Conservation (phyloP, 2,113 vertebrate genomes). For the Rhombomys opimus region DNA sequence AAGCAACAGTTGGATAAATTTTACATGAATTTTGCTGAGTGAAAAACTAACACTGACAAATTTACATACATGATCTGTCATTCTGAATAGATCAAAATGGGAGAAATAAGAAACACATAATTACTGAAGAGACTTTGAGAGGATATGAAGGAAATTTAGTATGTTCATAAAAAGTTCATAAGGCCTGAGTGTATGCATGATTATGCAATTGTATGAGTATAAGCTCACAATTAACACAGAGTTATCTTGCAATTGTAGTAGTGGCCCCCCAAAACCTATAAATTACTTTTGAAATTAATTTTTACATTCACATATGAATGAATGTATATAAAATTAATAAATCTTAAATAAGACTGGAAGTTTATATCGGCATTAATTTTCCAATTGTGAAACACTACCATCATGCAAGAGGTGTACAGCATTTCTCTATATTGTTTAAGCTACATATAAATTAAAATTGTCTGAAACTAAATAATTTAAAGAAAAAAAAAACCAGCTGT, state of each 20-base stretch:
- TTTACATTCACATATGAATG: neutral
- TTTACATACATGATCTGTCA: neutral
- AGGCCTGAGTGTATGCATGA: neutral
- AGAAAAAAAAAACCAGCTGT: neutral
- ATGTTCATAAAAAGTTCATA: neutral
- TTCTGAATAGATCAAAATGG: neutral
- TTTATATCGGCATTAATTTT: neutral
- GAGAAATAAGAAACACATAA: neutral
- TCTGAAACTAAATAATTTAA: slow-evolving; percentile 5
- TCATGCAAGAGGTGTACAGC: neutral
- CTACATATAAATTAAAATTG: neutral
- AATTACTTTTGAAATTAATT: neutral
- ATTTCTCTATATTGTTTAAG: neutral
- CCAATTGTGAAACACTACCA: neutral
- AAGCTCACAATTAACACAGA: neutral
- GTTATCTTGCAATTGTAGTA: neutral
- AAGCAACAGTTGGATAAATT: neutral
- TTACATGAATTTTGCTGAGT: neutral
- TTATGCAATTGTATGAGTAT: neutral
- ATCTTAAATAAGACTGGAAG: neutral
- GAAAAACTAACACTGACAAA: neutral
- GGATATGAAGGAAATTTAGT: neutral
- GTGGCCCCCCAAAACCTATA: neutral
- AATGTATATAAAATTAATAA: neutral
- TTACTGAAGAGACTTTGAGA: neutral